Evolutionary conservation across 1,140 invertebrate species (phyloP).

Genomic region (Pantala flavescens): DNA sequence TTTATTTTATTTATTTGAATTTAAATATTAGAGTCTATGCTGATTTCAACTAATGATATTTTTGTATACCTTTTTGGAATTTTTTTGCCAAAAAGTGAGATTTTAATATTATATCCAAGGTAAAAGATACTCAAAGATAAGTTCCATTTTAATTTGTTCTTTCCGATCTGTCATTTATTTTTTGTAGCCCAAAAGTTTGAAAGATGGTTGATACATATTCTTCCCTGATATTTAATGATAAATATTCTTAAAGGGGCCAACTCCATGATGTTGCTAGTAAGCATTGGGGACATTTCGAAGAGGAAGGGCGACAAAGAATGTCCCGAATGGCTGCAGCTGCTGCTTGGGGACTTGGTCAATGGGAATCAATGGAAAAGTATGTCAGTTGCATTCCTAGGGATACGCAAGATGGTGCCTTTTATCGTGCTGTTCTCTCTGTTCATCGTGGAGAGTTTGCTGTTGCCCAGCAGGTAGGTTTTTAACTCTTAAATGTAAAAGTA

Average conservation of each 20-base stretch:
- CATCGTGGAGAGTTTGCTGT: constrained; percentile 70
- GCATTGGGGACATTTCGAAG: constrained; percentile 59
- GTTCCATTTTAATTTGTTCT: too few species aligned
- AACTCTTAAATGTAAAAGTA: constrained; percentile 26
- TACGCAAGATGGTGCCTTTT: constrained; percentile 89
- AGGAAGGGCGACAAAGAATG: constrained; percentile 68
- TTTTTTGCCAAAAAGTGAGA: too few species aligned
- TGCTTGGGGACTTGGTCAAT: constrained; percentile 87
- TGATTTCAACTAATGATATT: too few species aligned
- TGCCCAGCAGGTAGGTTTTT: constrained; percentile 37
- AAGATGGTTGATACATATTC: too few species aligned
- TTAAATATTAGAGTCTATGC: too few species aligned
- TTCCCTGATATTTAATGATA: constrained; percentile 11
- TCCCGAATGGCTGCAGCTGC: constrained; percentile 86
- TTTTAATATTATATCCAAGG: too few species aligned
- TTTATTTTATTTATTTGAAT: too few species aligned
- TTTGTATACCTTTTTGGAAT: too few species aligned
- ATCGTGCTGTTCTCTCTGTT: constrained; percentile 86
- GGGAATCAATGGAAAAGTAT: constrained; percentile 79
- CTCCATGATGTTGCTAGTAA: constrained; percentile 66
- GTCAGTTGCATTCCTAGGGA: constrained; percentile 43
- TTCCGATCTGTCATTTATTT: too few species aligned
- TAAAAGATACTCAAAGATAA: too few species aligned
- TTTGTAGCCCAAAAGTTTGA: too few species aligned
- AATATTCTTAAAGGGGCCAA: constrained; percentile 38